Base-by-base conservation (phyloP, 2,797 vertebrate genomes). In the Cephalopachus bancanus region DNA sequence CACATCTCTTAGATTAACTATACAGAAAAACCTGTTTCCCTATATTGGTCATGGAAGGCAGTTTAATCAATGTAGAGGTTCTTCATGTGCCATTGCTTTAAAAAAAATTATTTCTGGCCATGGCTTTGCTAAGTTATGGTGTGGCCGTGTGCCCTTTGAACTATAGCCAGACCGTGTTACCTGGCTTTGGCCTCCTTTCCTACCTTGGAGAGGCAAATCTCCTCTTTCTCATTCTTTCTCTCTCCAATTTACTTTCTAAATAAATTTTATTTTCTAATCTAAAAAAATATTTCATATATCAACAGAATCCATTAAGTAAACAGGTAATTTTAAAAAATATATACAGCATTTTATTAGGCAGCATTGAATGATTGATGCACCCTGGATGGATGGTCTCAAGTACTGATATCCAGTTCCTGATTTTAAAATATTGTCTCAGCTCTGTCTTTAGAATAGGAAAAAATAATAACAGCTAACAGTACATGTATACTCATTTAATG, bases 371-470 rank as follows among this genome's bases (percentile, higher is more conserved):
- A 55, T 8, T 59, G 57, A 11, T 65, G 8, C 24, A 76, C 81
- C 71, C 14, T 71, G 5, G 14, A 2, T 60, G 8, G 83, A 74
- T 30, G 26, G 37, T 67, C 24, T 78, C 22, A 22, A 69, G 33
- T 90, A 33, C 24, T 72, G 55, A 26, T 87, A 57, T 24, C 14
- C n/a, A 74, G 7, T 19, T 89, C n/a, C 20, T 44, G 57, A 4
- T 55, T 88, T 87, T 71, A 80, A 44, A 24, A 75, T 28, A 78
- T 11, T 33, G 6, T n/a, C 80, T 93, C 14, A 84, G 30, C 7
- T 80, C 65, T 67, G 28, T 79, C 86, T 92, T 89, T 37, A 93
- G 33, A 86, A 37, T 85, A 62, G 53, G 55, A 81, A 75, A 85
- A 91, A 96, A 90, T 74, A 84, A 72, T 51, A 91, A 74, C 51